Evolutionary conservation across 2,113 vertebrate species (phyloP).

Genomic region (Dicerorhinus sumatrensis): DNA sequence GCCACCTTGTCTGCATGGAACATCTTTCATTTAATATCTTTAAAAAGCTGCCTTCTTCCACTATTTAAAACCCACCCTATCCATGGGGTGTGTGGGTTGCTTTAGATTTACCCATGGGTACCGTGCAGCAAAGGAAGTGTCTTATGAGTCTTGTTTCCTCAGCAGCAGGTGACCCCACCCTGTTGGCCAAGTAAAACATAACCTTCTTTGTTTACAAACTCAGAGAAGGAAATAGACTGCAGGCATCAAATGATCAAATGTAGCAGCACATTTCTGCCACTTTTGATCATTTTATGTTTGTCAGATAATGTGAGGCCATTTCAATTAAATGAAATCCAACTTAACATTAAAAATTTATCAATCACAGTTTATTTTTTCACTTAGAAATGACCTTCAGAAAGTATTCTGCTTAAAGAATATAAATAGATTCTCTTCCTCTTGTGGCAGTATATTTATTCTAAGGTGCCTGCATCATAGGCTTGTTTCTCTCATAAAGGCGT

Average conservation of each 20-base stretch:
- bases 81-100: background rate
- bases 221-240: background rate
- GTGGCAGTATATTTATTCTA: conserved; percentile 14
- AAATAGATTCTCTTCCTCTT: background rate
- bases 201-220: background rate
- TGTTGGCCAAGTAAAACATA: background rate
- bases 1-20: conserved; percentile 53
- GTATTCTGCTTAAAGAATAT: background rate
- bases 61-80: conserved; percentile 59
- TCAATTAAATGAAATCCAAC: background rate
- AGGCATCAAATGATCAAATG: background rate
- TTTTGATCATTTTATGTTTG: background rate
- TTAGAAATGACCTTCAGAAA: conserved; percentile 46
- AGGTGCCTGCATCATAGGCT: background rate
- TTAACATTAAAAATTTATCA: conserved; percentile 37
- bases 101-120: conserved; percentile 17
- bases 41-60: conserved; percentile 30
- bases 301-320: background rate
- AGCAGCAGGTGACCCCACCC: background rate
- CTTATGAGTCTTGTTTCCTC: conserved; percentile 28
- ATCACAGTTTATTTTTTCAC: conserved; percentile 23
- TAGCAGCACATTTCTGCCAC: background rate
- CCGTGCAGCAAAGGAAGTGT: background rate
- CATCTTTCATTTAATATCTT: conserved; percentile 59
- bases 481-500: conserved; percentile 11